Percentiles rank a stretch among this genome's conserved stretches.
These are phyloP conservation scores for Picathartes gymnocephalus DNA, from an alignment of 2,113 vertebrate species.

Conservation along the genomic window DNA sequence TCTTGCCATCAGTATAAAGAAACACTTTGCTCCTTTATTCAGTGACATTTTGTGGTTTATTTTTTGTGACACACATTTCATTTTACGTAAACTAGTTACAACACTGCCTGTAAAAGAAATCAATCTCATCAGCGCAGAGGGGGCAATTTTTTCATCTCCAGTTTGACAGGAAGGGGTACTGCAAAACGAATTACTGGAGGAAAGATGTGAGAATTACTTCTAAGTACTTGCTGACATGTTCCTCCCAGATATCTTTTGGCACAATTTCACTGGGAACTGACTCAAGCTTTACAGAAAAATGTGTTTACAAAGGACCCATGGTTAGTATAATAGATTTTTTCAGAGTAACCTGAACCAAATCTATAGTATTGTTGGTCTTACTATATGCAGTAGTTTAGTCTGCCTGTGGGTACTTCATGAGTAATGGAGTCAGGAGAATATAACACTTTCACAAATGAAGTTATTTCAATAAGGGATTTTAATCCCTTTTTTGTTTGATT, in stretches of 20 bases:
- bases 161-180: conserved; percentile 35
- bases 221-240: conserved; percentile 40
- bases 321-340: neutral
- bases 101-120: conserved; percentile 33
- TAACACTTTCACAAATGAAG: neutral
- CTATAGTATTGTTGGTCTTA: neutral
- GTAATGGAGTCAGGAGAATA: neutral
- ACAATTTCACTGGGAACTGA: neutral
- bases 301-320: neutral
- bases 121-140: conserved; percentile 32
- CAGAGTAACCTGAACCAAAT: neutral
- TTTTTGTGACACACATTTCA: conserved; percentile 41
- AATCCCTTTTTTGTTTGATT: neutral
- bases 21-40: neutral
- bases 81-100: conserved; percentile 37
- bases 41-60: neutral
- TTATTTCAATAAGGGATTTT: neutral
- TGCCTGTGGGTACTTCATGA: neutral
- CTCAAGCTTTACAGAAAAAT: neutral
- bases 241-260: conserved; percentile 13
- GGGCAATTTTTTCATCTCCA: conserved; percentile 38
- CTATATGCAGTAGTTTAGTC: neutral
- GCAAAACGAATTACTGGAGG: conserved; percentile 31
- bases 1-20: neutral
- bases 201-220: conserved; percentile 27